Evolutionary conservation across 2,888 invertebrate genomes (phyloP).

Genomic region (Resseliella maxima): DNA sequence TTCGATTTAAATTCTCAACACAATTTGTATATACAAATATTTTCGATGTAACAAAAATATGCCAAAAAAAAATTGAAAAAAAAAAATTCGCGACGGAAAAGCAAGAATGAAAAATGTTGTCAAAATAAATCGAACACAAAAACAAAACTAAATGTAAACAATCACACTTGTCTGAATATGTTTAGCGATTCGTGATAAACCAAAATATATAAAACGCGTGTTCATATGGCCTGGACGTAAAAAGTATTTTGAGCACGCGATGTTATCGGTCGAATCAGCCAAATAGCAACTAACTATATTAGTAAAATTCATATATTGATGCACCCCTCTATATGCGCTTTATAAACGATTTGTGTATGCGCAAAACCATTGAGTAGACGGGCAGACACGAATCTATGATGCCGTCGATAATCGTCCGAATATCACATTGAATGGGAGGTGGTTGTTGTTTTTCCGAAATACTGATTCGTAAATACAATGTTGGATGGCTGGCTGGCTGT

Average conservation of each 20-base stretch:
- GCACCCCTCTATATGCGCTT: constrained; percentile 18
- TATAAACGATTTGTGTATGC: background rate
- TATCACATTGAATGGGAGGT: constrained; percentile 54
- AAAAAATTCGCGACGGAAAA: background rate
- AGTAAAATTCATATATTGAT: background rate
- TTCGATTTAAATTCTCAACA: background rate
- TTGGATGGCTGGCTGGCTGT: no score
- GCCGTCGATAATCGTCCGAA: constrained; percentile 34
- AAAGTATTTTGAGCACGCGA: background rate
- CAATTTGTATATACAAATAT: background rate
- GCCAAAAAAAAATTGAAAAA: background rate
- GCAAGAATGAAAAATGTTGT: background rate
- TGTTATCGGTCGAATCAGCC: constrained; percentile 30
- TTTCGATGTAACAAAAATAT: no score
- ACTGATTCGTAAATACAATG: constrained; percentile 36
- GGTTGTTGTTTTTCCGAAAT: constrained; percentile 49
- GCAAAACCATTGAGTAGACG: background rate
- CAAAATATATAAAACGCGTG: background rate
- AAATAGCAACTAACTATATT: background rate
- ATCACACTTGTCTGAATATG: no score
- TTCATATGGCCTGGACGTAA: constrained; percentile 3
- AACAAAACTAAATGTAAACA: background rate
- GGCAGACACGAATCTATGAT: constrained; percentile 11
- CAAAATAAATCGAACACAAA: background rate
- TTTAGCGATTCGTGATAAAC: background rate